Percentiles rank a stretch among this genome's conserved stretches.
Evolutionary conservation across 2,888 invertebrate species (phyloP).

Genomic region (Thyatira batis): DNA sequence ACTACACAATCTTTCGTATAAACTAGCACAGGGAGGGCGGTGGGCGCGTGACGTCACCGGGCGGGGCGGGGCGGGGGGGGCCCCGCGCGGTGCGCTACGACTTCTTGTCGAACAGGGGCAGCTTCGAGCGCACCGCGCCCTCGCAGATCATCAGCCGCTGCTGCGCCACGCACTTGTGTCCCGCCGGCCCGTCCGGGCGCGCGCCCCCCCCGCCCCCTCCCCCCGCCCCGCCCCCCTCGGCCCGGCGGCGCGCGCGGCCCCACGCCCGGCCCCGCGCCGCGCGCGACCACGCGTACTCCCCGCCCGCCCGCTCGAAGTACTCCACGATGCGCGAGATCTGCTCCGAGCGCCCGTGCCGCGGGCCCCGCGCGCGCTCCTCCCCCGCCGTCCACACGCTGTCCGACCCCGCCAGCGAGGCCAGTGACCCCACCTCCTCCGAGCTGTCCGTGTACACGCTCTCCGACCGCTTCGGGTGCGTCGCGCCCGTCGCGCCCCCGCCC

Average conservation of each 20-base stretch:
- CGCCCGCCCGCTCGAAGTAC: slow-evolving; percentile 92
- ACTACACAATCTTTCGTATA: no score
- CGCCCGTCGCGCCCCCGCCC: slow-evolving; percentile 53
- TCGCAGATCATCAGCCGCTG: slow-evolving; percentile 90
- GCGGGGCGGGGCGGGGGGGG: slow-evolving; percentile 9
- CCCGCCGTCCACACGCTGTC: slow-evolving; percentile 88
- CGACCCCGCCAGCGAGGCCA: slow-evolving; percentile 84
- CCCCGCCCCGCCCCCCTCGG: slow-evolving; percentile 8
- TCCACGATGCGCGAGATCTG: slow-evolving; percentile 93
- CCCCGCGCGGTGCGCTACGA: slow-evolving; percentile 48
- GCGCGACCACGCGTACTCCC: slow-evolving; percentile 76
- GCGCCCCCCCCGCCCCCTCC: slow-evolving; percentile 32
- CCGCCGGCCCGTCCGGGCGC: slow-evolving; percentile 22
- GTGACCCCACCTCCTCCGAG: slow-evolving; percentile 91
- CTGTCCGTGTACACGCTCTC: slow-evolving; percentile 94
- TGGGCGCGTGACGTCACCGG: neutral
- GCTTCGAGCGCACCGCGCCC: slow-evolving; percentile 92
- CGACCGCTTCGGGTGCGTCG: slow-evolving; percentile 81
- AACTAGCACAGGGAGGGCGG: no score
- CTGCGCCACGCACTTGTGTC: slow-evolving; percentile 78
- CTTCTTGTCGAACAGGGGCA: slow-evolving; percentile 90
- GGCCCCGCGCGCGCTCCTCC: slow-evolving; percentile 82
- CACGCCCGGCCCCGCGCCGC: slow-evolving; percentile 44
- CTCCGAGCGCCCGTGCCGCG: slow-evolving; percentile 83
- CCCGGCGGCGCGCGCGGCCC: slow-evolving; percentile 33